A percentile compares a stretch with the other conserved stretches of the same genome.
These are phyloP conservation scores for Parazoanthus darwini DNA, from an alignment of 92 coral and sea anemone genomes.

Conservation along the genomic window DNA sequence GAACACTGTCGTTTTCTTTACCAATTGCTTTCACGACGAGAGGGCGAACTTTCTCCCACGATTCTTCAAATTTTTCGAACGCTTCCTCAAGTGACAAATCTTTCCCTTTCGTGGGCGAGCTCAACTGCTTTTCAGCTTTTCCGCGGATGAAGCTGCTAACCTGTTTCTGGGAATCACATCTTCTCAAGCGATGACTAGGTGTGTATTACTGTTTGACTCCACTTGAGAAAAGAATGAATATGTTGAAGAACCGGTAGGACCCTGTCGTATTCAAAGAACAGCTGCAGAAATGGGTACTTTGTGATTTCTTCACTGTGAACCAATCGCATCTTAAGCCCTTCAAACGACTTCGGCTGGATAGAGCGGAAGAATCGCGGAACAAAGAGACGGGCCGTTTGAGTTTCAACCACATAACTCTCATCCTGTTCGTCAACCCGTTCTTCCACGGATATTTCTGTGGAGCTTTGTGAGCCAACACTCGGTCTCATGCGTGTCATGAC, in stretches of 20 bases:
- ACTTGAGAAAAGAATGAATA: slow-evolving; percentile 21
- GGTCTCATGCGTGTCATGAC: slow-evolving; percentile 1
- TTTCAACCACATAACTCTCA: slow-evolving; percentile 18
- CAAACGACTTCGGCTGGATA: slow-evolving; percentile 30
- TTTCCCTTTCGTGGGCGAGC: neutral
- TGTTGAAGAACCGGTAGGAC: slow-evolving; percentile 17
- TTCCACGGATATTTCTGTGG: slow-evolving; percentile 12
- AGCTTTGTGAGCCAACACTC: neutral
- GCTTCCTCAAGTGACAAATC: slow-evolving; percentile 5
- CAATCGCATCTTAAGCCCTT: slow-evolving; percentile 37
- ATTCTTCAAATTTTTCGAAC: slow-evolving; percentile 39
- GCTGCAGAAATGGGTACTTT: slow-evolving; percentile 28
- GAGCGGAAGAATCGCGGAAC: slow-evolving; percentile 46
- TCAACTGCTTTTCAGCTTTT: neutral
- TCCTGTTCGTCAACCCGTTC: slow-evolving; percentile 37
- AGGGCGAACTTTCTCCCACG: slow-evolving; percentile 43
- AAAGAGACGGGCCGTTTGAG: neutral
- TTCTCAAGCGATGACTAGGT: slow-evolving; percentile 46
- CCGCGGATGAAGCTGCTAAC: slow-evolving; percentile 24
- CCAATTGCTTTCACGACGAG: slow-evolving; percentile 35
- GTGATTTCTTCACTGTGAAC: slow-evolving; percentile 19
- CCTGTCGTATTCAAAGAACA: slow-evolving; percentile 26
- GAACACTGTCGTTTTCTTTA: slow-evolving; percentile 19
- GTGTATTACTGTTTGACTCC: slow-evolving; percentile 33
- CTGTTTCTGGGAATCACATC: neutral